A percentile compares a stretch with the other conserved stretches of the same genome.
Conservation (phyloP, 1,140 invertebrate genomes). For the Chymomyza costata region DNA sequence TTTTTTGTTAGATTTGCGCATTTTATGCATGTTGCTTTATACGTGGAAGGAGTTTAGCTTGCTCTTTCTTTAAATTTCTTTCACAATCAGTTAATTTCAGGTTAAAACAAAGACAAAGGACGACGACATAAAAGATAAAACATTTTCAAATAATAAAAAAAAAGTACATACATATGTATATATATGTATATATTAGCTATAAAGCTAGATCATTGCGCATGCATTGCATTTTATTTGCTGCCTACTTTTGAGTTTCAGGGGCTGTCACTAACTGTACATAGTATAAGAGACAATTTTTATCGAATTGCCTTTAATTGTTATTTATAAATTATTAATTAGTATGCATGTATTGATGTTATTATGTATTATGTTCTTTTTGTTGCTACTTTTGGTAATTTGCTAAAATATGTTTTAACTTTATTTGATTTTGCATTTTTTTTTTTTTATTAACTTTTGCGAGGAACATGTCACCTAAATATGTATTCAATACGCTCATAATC, state of each 20-base stretch:
- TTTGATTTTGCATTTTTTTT: slow-evolving; percentile 15
- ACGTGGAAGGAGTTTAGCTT: slow-evolving; percentile 65
- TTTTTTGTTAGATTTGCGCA: slow-evolving; percentile 53
- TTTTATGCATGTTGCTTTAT: slow-evolving; percentile 68
- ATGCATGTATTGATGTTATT: slow-evolving; percentile 21
- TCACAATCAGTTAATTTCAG: slow-evolving; percentile 19
- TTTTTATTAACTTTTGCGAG: slow-evolving; percentile 46
- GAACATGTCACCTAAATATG: slow-evolving; percentile 73
- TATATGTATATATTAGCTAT: too few relatives aligned
- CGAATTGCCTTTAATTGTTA: slow-evolving; percentile 30
- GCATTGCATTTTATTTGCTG: slow-evolving; percentile 5
- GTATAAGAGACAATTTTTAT: too few relatives aligned
- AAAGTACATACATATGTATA: background rate
- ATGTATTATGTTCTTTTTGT: too few relatives aligned
- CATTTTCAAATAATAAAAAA: slow-evolving; percentile 1
- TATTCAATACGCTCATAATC: slow-evolving; percentile 60
- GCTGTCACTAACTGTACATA: too few relatives aligned
- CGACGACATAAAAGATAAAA: slow-evolving; percentile 28
- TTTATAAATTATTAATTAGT: slow-evolving; percentile 50
- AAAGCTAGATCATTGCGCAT: too few relatives aligned
- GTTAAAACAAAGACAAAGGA: slow-evolving; percentile 32
- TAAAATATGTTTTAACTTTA: slow-evolving; percentile 18
- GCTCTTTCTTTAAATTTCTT: slow-evolving; percentile 3
- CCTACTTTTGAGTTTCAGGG: too few relatives aligned
- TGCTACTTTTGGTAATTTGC: background rate